Evolutionary conservation across 2,888 invertebrate genomes (phyloP), one percentile per base, ranked within the genome.

Genomic region (Philereme transversata): DNA sequence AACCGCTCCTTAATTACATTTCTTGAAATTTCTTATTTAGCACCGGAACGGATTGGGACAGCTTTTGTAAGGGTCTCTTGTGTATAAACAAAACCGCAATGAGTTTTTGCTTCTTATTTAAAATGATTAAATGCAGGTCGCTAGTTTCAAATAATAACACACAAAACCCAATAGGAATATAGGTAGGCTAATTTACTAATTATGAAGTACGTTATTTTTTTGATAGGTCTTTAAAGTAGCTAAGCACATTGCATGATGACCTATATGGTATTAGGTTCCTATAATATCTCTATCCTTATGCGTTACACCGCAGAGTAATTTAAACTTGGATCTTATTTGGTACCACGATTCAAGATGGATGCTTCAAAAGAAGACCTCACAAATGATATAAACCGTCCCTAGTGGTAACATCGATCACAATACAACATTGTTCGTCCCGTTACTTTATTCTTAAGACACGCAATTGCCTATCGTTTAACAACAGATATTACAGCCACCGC

Each of bases 401-500:
- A 44, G 57, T 57, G 50, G 51, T 50, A 57, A 51, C 52, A 63
- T 57, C 55, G 55, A 62, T 51, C 59, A 63, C 63, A 63, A 63
- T 58, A 62, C 54, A 43, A 51, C 51, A 58, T 56, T 55, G 57
- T 62, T 43, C 45, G 46, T 44, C 57, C 83, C 75, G 82, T 84
- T 81, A 83, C 68, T 67, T 68, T 63, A 68, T 73, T 64, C 68
- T 51, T 68, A 57, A 58, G 52, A 59, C 66, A 76, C 76, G 75
- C 77, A 81, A 81, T 73, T 70, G 64, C 65, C 67, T 65, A 68
- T 72, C 71, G 69, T 75, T 74, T 22, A 71, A 76, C 74, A 72
- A 77, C 71, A 78, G 79, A 79, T 73, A 79, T 82, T 77, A 81
- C 74, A 73, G 67, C 70, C 73, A 79, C 77, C 75, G 74, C 76